Conservation (phyloP, 2,797 vertebrate genomes). For the Rhinatrema bivittatum region DNA sequence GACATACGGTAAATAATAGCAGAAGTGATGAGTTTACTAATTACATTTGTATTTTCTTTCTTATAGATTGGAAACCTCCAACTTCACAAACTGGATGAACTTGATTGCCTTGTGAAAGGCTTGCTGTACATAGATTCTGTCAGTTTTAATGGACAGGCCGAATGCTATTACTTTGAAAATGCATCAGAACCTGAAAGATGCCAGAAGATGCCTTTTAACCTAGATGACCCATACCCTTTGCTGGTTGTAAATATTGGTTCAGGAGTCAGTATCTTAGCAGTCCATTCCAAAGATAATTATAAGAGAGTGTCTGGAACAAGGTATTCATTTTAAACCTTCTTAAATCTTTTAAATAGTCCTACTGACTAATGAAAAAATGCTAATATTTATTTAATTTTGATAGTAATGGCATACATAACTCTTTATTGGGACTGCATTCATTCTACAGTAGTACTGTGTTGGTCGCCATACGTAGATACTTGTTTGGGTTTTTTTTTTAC, state of each 20-base stretch:
- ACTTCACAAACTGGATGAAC: constrained; percentile 82
- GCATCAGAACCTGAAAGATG: constrained; percentile 79
- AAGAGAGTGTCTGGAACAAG: constrained; percentile 81
- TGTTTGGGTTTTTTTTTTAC: too few species aligned
- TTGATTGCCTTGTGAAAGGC: constrained; percentile 82
- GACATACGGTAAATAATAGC: too few species aligned
- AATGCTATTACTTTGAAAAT: constrained; percentile 84
- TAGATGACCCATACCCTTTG: constrained; percentile 78
- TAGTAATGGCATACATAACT: background rate
- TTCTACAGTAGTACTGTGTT: too few species aligned
- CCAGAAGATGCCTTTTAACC: constrained; percentile 77
- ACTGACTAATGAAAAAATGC: too few species aligned
- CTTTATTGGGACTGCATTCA: too few species aligned
- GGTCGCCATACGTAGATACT: too few species aligned
- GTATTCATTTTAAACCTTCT: constrained; percentile 37
- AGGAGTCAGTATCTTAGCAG: constrained; percentile 80
- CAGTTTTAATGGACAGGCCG: constrained; percentile 78
- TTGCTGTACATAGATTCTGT: constrained; percentile 78
- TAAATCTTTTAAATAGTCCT: rapidly evolving
- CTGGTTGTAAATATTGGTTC: constrained; percentile 84
- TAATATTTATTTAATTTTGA: background rate
- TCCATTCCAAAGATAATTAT: constrained; percentile 81
- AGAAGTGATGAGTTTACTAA: too few species aligned
- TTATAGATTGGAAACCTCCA: constrained; percentile 77
- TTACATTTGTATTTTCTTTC: constrained; percentile 11